Base-by-base conservation (phyloP, 2,888 invertebrate genomes). In the Meganola albula region DNA sequence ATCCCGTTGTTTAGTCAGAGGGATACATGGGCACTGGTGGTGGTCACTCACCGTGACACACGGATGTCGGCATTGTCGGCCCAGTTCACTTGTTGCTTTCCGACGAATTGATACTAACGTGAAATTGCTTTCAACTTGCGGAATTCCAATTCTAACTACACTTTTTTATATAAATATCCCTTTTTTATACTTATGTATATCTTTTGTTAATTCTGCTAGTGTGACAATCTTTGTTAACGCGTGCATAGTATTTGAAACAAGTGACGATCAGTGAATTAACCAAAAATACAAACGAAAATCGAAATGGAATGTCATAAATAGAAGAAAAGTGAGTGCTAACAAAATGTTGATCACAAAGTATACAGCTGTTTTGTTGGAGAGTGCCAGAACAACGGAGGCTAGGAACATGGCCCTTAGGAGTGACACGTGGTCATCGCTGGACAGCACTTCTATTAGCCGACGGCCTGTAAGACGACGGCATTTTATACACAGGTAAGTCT, bases 331-430 rank as follows among this genome's bases (percentile, higher is more conserved):
- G 20, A 5, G 20, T 20, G 20, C n/a, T n/a, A n/a, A 42, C 45
- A 65, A 76, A 52, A 92, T 91, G 91, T 82, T 91, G 69, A 92
- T 92, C 67, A 91, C 91, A 11, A 89, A 90, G 63, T 92, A 90
- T 57, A 92, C 91, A n/a, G 88, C 91, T 28, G 86, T 92, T 38
- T 65, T 92, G 59, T 70, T 91, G 74, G 91, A 91, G 66, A 89
- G 90, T 38, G 89, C 90, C n/a, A 80, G 84, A 56, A 84, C 70
- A 32, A 65, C 76, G 27, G 87, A 87, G 41, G 77, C 76, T 2
- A 67, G 82, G 50, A 76, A 75, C 31, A 54, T 60, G 29, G 67
- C 67, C 4, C 40, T 66, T 47, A 62, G 71, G 31, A 48, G 64
- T 20, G 60, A 55, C 24, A 61, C 57, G 5, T 75, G 74, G 74